Percentiles rank a stretch among this genome's conserved stretches.
These are phyloP conservation scores for Stenoptilia bipunctidactyla DNA, from an alignment of 2,888 invertebrate genomes.

Conservation along the genomic window DNA sequence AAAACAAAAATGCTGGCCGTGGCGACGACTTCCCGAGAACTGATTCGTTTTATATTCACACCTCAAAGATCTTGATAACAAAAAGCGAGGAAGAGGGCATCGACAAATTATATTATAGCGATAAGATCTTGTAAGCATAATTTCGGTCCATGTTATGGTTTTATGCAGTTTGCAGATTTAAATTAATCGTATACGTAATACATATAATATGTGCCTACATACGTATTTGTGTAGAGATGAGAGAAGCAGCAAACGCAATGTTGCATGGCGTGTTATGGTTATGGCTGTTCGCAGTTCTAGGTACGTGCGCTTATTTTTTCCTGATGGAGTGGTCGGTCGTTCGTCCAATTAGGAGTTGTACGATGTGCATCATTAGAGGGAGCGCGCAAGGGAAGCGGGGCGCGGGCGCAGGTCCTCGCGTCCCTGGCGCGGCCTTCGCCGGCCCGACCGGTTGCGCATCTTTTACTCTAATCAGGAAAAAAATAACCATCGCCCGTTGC, in stretches of 20 bases:
- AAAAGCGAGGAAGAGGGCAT: constrained; percentile 27
- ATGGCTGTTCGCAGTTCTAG: constrained; percentile 31
- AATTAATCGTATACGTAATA: no score
- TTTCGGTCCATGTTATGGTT: neutral
- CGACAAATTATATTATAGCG: constrained; percentile 35
- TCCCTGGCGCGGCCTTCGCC: constrained; percentile 58
- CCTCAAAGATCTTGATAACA: constrained; percentile 44
- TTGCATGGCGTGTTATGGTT: constrained; percentile 3
- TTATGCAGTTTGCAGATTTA: neutral
- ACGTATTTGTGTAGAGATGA: neutral
- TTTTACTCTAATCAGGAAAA: constrained; percentile 65
- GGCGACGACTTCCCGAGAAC: constrained; percentile 29
- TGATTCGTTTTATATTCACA: constrained; percentile 42
- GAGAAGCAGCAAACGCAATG: constrained; percentile 1
- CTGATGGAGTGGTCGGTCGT: constrained; percentile 38
- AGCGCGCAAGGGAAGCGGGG: constrained; percentile 25
- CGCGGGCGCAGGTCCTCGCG: constrained; percentile 28
- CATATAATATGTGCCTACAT: no score
- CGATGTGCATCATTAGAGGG: constrained; percentile 59
- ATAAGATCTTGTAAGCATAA: constrained; percentile 20
- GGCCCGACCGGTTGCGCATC: constrained; percentile 62
- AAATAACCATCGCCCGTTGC: constrained; percentile 34
- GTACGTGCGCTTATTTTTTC: constrained; percentile 46
- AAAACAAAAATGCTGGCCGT: constrained; percentile 23
- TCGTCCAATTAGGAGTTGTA: constrained; percentile 63